Percentiles rank a stretch among this genome's conserved stretches.
Conservation (phyloP, 2,888 invertebrate genomes). For the Hydroisotoma schaefferi region DNA sequence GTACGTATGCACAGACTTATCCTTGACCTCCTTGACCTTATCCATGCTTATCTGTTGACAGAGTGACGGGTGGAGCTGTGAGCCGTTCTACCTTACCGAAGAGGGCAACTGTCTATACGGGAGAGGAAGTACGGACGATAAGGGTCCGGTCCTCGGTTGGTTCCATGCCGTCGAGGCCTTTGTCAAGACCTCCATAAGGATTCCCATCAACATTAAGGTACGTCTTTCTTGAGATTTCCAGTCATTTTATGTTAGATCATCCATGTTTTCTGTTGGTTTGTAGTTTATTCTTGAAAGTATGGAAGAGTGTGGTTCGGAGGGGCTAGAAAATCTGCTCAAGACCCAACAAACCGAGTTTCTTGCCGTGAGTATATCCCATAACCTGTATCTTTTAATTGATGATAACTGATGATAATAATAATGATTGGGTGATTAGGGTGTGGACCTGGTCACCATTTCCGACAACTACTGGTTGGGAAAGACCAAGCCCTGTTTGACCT, state of each 20-base stretch:
- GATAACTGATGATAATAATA: neutral
- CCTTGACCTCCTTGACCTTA: too few species aligned
- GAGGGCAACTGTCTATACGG: conserved; percentile 85
- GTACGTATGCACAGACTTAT: too few species aligned
- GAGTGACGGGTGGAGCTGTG: conserved; percentile 93
- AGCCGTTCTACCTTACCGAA: conserved; percentile 87
- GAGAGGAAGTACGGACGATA: conserved; percentile 89
- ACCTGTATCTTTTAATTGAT: neutral
- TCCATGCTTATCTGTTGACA: too few species aligned
- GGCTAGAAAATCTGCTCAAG: conserved; percentile 80
- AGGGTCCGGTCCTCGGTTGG: conserved; percentile 93
- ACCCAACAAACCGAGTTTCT: conserved; percentile 73
- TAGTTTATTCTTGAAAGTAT: conserved; percentile 92
- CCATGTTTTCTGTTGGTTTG: neutral
- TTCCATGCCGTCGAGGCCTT: conserved; percentile 87
- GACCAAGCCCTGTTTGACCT: conserved; percentile 94
- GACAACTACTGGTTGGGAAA: conserved; percentile 99
- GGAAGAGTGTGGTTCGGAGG: conserved; percentile 97
- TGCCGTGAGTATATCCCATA: conserved; percentile 52
- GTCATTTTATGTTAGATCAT: neutral
- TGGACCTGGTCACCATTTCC: conserved; percentile 94
- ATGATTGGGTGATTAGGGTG: conserved; percentile 54
- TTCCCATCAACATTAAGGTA: conserved; percentile 64
- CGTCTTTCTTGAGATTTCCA: neutral
- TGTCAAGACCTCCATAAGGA: conserved; percentile 65